These are phyloP conservation scores for Hartigia nigra DNA, from an alignment of 2,888 invertebrate genomes.

Conservation along the genomic window DNA sequence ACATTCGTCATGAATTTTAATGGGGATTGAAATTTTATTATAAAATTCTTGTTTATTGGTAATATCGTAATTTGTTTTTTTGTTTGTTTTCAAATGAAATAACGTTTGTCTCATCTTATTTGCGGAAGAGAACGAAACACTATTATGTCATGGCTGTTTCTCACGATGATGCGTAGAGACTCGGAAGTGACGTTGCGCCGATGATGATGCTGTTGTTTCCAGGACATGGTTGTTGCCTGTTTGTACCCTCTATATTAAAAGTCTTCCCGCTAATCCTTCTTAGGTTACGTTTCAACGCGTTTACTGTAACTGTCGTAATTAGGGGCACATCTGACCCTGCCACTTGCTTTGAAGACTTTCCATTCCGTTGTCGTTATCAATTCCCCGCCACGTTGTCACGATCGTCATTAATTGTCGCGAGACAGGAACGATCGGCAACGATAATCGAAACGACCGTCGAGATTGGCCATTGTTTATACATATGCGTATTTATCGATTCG, in stretches of 20 bases:
- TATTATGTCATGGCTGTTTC: slow-evolving; percentile 25
- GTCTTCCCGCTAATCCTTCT: slow-evolving; percentile 10
- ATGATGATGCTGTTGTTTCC: slow-evolving; percentile 49
- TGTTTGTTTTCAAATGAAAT: background rate
- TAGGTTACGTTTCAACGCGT: background rate
- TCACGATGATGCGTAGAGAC: slow-evolving; percentile 33
- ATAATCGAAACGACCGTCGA: background rate
- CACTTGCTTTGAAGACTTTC: slow-evolving; percentile 14
- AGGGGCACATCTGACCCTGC: slow-evolving; percentile 22
- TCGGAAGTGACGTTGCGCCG: slow-evolving; percentile 30
- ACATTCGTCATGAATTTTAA: background rate
- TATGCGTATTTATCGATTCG: background rate
- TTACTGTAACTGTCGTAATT: background rate
- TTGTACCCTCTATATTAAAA: slow-evolving; percentile 40
- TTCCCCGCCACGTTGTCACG: background rate
- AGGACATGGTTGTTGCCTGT: slow-evolving; percentile 58
- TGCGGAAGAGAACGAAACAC: background rate
- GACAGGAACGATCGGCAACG: background rate
- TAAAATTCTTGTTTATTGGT: background rate
- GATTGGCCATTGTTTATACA: background rate
- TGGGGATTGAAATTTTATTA: background rate
- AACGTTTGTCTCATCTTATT: background rate
- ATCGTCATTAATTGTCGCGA: background rate
- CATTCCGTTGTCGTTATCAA: background rate
- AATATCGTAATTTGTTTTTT: background rate